Conservation (phyloP, 1,140 invertebrate species). For the Armadillidium nasatum region DNA sequence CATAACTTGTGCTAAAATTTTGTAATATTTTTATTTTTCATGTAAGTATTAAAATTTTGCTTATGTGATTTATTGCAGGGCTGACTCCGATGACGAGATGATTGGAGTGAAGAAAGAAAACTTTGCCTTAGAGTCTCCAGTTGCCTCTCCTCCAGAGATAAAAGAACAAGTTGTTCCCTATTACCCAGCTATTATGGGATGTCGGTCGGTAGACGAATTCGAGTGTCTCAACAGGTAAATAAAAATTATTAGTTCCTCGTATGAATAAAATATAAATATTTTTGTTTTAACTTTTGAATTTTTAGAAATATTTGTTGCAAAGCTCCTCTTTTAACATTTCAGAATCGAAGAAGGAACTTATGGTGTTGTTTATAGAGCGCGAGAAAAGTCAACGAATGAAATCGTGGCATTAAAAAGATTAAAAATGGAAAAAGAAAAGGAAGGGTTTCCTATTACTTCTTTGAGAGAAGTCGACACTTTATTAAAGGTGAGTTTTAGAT, state of each 20-base stretch:
- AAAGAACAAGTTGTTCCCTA: conserved; percentile 70
- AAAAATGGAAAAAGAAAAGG: conserved; percentile 99
- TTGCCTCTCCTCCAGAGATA: conserved; percentile 49
- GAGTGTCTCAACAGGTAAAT: conserved; percentile 78
- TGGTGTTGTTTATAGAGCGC: conserved; percentile 72
- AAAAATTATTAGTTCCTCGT: too few relatives aligned
- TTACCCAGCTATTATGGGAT: conserved; percentile 88
- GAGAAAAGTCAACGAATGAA: conserved; percentile 92
- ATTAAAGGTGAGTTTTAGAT: conserved; percentile 64
- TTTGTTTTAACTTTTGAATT: too few relatives aligned
- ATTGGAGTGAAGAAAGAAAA: too few relatives aligned
- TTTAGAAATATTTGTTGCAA: too few relatives aligned
- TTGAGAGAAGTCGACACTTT: conserved; percentile 96
- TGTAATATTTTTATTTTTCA: too few relatives aligned
- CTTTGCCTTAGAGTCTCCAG: conserved; percentile 43
- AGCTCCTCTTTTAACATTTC: not conserved
- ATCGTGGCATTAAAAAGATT: conserved; percentile 97
- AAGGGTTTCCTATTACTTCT: conserved; percentile 99
- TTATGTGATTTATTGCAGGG: too few relatives aligned
- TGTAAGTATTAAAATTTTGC: too few relatives aligned
- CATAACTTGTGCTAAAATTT: too few relatives aligned
- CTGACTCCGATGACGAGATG: too few relatives aligned
- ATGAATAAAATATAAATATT: too few relatives aligned
- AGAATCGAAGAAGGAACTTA: conserved; percentile 79
- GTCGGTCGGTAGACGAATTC: conserved; percentile 96